Conservation (phyloP, 2,113 vertebrate species). For the Esox niger region DNA sequence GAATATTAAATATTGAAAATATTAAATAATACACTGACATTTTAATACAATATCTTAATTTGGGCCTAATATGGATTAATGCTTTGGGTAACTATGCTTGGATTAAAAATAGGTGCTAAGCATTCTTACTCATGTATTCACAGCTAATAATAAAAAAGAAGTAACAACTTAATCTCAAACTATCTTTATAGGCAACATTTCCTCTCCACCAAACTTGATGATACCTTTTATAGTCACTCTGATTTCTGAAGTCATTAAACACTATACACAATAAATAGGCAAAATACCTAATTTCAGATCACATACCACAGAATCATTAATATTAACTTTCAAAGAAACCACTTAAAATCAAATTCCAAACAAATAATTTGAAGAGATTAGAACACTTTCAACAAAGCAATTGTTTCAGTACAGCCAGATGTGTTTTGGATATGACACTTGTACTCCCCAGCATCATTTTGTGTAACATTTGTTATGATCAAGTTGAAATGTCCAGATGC, state of each 20-base stretch:
- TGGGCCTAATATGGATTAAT: no score
- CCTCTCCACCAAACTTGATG: background rate
- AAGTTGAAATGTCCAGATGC: slow-evolving; percentile 82
- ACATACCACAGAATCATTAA: slow-evolving; percentile 1
- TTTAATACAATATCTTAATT: no score
- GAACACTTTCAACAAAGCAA: slow-evolving; percentile 79
- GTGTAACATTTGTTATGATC: slow-evolving; percentile 78
- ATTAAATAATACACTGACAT: no score
- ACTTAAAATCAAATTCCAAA: background rate
- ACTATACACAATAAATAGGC: slow-evolving; percentile 8
- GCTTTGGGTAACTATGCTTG: no score
- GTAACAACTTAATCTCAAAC: no score
- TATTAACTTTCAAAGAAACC: background rate
- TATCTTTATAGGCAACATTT: background rate
- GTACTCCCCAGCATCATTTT: slow-evolving; percentile 85
- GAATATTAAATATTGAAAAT: no score
- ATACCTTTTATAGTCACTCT: background rate
- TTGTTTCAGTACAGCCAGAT: slow-evolving; percentile 79
- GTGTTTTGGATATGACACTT: slow-evolving; percentile 85
- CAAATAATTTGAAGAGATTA: slow-evolving; percentile 43
- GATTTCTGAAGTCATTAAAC: background rate
- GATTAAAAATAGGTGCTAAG: no score
- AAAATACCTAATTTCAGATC: background rate
- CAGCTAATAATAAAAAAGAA: no score
- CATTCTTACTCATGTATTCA: no score